Percentiles rank a stretch among this genome's conserved stretches.
These are phyloP conservation scores for Nasua narica DNA, from an alignment of 2,797 vertebrate genomes.

Conservation along the genomic window DNA sequence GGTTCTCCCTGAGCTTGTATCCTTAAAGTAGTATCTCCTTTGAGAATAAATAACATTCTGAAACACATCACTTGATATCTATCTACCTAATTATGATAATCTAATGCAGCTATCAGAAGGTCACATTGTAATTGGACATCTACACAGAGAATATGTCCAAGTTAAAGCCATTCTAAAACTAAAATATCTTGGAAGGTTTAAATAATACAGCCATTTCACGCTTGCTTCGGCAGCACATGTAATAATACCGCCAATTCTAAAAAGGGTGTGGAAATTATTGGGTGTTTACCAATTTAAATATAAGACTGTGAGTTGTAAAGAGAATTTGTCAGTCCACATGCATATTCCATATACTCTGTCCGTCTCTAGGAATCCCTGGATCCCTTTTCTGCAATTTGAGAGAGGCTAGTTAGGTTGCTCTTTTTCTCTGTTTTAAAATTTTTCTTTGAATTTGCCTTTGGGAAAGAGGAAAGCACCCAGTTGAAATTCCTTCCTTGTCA, in stretches of 20 bases:
- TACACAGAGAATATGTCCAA: background rate
- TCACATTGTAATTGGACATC: background rate
- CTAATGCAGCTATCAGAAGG: background rate
- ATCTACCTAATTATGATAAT: background rate
- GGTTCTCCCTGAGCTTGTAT: background rate
- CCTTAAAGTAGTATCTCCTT: background rate
- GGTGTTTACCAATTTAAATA: slow-evolving; percentile 10
- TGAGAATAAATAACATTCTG: background rate
- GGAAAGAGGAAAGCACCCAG: background rate
- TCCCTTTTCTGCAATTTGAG: background rate
- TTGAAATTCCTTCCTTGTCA: slow-evolving; percentile 45
- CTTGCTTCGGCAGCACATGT: no score
- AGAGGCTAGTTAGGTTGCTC: background rate
- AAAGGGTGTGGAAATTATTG: background rate
- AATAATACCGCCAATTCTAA: background rate
- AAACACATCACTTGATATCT: background rate
- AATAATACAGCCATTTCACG: background rate
- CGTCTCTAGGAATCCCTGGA: background rate
- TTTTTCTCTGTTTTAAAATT: background rate
- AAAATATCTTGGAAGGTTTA: background rate
- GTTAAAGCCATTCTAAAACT: slow-evolving; percentile 2
- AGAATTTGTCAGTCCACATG: background rate
- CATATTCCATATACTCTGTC: background rate
- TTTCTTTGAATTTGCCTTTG: background rate
- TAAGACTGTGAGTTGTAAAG: background rate